A percentile compares a stretch with the other conserved stretches of the same genome.
These are phyloP conservation scores for Hipparchia sbordonii DNA, from an alignment of 2,888 invertebrate species.

Conservation along the genomic window DNA sequence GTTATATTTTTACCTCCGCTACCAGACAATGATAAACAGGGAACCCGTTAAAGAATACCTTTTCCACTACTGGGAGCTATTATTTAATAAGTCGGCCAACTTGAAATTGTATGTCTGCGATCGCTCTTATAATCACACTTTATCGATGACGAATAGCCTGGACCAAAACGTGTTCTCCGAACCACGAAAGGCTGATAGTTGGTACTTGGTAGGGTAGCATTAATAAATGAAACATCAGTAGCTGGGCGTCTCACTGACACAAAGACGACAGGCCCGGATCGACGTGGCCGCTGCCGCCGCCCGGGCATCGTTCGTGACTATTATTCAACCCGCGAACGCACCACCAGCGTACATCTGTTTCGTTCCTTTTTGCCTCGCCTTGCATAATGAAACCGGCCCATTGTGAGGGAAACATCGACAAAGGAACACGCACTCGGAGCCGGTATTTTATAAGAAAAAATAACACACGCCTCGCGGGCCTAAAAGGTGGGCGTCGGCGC, in stretches of 20 bases:
- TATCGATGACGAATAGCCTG: not conserved
- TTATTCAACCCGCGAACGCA: constrained; percentile 69
- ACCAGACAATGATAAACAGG: not conserved
- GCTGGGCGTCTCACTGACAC: constrained; percentile 47
- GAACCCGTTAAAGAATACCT: not conserved
- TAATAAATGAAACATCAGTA: constrained; percentile 34
- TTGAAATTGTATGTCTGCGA: too few species aligned
- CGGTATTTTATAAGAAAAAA: constrained; percentile 76
- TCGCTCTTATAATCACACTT: not conserved
- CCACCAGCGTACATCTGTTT: constrained; percentile 78
- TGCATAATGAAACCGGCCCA: constrained; percentile 78
- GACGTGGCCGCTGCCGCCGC: constrained; percentile 44
- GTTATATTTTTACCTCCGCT: not conserved
- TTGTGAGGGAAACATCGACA: constrained; percentile 76
- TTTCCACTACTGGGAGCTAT: not conserved
- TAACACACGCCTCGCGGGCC: constrained; percentile 65
- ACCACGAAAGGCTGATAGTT: not conserved
- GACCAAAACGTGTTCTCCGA: not conserved
- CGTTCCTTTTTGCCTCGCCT: constrained; percentile 74
- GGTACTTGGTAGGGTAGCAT: not conserved
- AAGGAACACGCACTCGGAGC: constrained; percentile 75
- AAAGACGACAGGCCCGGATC: constrained; percentile 75
- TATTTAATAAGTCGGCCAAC: not conserved
- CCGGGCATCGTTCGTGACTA: constrained; percentile 69
- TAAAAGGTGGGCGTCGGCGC: constrained; percentile 73